Evolutionary conservation across 2,888 invertebrate species (phyloP), one percentile per base, ranked within the genome.

Genomic region (Pterobdella sp.): DNA sequence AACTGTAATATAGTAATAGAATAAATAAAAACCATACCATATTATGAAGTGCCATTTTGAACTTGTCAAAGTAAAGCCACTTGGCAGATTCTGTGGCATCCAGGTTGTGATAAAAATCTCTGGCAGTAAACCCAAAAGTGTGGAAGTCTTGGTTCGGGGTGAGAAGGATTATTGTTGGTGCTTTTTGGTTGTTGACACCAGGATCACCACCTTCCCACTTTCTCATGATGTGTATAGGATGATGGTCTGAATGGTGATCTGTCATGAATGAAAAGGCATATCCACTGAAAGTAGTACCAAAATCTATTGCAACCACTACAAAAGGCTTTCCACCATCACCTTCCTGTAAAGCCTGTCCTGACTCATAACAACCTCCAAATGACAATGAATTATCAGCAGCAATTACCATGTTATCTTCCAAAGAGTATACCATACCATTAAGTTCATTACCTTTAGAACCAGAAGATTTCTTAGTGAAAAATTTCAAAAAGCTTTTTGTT

Each of bases 281-380:
- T 1, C 87, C 87, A 75, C 86, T 86, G 80, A 85, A 87, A 0
- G 87, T 86, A 1, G 87, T 87, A 1, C 87, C 87, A 74, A 87
- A 85, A 79, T 87, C 87, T 42, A 87, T 85, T 1, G 87, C 87
- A 0, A 87, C 86, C 1, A 87, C 85, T 0, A 87, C 86, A 69
- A 84, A 82, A 77, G 83, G 83, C 10, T 22, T 56, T 22, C n/a
- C n/a, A 14, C n/a, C 3, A 18, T 56, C 60, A 4, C n/a, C 60
- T 18, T 42, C 42, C 18, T 42, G 42, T 18, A 42, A 42, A 14
- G 26, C 60, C 60, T 56, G 14, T 14, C 60, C 60, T n/a, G 60
- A 7, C 60, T 56, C 60, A 26, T n/a, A 56, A 7, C n/a, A 56
- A 56, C 60, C 60, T 3, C 60, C 60, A 26, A 7, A 14, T n/a